Conservation (phyloP, 2,113 vertebrate species). For the Leucopternis melanops region DNA sequence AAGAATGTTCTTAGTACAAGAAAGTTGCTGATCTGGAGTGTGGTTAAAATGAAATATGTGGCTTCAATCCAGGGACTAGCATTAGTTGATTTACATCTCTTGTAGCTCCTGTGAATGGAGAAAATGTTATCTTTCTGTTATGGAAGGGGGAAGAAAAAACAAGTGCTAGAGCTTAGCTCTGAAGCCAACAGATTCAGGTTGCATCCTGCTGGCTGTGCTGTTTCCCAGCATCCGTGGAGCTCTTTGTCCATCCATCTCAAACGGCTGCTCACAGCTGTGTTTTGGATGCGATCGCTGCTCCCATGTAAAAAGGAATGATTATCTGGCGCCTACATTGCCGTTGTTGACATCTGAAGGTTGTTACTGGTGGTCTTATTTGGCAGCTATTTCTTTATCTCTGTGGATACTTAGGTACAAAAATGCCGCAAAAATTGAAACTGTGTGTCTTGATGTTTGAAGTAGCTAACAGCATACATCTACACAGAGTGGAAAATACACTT, state of each 20-base stretch:
- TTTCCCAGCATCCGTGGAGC: background rate
- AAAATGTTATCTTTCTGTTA: background rate
- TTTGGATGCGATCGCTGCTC: background rate
- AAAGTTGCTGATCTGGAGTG: background rate
- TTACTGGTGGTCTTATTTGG: background rate
- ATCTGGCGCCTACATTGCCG: background rate
- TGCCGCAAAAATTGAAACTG: background rate
- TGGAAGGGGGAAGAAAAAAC: background rate
- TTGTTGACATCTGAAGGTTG: background rate
- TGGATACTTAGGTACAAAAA: background rate
- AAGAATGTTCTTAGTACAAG: background rate
- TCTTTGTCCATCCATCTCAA: background rate
- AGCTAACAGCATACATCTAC: background rate
- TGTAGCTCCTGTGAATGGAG: background rate
- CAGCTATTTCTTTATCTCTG: background rate
- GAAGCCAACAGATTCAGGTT: background rate
- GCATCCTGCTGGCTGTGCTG: slow-evolving; percentile 27
- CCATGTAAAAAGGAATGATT: background rate
- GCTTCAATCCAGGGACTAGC: background rate
- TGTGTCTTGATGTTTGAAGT: background rate
- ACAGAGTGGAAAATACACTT: background rate
- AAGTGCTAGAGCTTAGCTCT: background rate
- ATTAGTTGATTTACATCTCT: background rate
- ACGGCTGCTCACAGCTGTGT: background rate
- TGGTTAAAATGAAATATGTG: background rate